Conservation (phyloP, 2,888 invertebrate species). For the Drosophila monieri region DNA sequence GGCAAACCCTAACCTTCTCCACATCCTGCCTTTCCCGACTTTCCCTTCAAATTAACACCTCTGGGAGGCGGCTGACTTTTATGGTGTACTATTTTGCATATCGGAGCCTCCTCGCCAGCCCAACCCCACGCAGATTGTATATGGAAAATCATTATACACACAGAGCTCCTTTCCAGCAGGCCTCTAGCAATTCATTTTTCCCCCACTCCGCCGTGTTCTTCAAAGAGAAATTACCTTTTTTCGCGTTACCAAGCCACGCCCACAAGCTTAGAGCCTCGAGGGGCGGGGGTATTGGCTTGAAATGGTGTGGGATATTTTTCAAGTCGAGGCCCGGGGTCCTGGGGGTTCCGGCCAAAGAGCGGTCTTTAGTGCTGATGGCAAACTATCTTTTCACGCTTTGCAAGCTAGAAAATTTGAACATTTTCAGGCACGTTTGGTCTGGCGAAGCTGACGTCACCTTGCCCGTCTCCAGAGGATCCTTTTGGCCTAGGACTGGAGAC, state of each 20-base stretch:
- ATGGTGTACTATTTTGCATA: conserved; percentile 68
- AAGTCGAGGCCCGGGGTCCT: neutral
- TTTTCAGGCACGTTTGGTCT: conserved; percentile 72
- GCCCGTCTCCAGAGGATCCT: conserved; percentile 1
- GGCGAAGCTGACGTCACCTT: conserved; percentile 1
- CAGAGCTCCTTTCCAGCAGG: conserved; percentile 27
- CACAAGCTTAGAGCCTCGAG: conserved; percentile 25
- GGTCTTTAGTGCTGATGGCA: conserved; percentile 41
- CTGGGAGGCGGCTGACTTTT: conserved; percentile 49
- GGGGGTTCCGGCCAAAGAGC: neutral
- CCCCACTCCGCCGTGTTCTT: conserved; percentile 34
- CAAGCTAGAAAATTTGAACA: conserved; percentile 64
- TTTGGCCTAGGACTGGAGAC: conserved; percentile 12
- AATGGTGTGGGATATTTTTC: conserved; percentile 13
- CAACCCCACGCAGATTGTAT: conserved; percentile 63
- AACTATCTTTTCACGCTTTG: conserved; percentile 73
- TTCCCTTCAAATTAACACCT: conserved; percentile 50
- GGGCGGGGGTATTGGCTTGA: conserved; percentile 14
- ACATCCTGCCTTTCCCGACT: conserved; percentile 14
- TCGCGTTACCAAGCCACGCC: conserved; percentile 59
- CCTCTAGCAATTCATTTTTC: conserved; percentile 66
- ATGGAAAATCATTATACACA: conserved; percentile 63
- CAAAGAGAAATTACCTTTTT: conserved; percentile 69
- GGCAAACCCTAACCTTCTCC: conserved; percentile 12
- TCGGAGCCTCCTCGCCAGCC: conserved; percentile 40